Evolutionary conservation across 2,888 invertebrate genomes (phyloP), one percentile per base, ranked within the genome.

Genomic region (Trisateles emortualis): DNA sequence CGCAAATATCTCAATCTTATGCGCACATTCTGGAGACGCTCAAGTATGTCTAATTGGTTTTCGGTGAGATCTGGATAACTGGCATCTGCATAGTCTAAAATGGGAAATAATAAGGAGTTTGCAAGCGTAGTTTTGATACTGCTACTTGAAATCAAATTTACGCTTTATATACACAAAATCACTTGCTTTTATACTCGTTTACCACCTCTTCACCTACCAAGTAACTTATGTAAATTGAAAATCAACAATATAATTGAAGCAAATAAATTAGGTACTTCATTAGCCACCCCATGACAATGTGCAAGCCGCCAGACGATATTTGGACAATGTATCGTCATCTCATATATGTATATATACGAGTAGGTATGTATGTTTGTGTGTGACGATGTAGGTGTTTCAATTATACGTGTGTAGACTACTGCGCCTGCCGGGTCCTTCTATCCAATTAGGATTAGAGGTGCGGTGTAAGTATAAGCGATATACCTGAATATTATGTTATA

Each of bases 391-490:
- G 63, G 64, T 72, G 78, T 79, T 85, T 83, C 82, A 83, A 84
- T 86, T 85, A 72, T 72, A 84, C 83, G 80, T 79, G 80, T 81
- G 72, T 76, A 77, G 78, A 76, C 78, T 79, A 81, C 72, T 72
- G 72, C 77, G 79, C 78, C 81, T 82, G 79, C 72, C 66, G 75
- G 76, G 78, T 81, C 82, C 84, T 83, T 79, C 81, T 78, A 87
- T 87, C 87, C 88, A 87, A 88, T 88, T 87, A 88, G 86, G 87
- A 87, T 87, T 88, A 84, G 70, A 63, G 79, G 76, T 70, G n/a
- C 6, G 75, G 74, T 46, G 35, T 2, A 29, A 74, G 17, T 82
- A 42, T 0, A 0, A 72, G 81, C 79, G 78, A n/a, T n/a, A n/a
- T 4, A 8, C 1, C 9, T 26, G 26, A 26, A 6, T 26, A 6